Evolutionary conservation across 2,797 vertebrate genomes (phyloP).

Genomic region (Neosilurus hyrtlii): DNA sequence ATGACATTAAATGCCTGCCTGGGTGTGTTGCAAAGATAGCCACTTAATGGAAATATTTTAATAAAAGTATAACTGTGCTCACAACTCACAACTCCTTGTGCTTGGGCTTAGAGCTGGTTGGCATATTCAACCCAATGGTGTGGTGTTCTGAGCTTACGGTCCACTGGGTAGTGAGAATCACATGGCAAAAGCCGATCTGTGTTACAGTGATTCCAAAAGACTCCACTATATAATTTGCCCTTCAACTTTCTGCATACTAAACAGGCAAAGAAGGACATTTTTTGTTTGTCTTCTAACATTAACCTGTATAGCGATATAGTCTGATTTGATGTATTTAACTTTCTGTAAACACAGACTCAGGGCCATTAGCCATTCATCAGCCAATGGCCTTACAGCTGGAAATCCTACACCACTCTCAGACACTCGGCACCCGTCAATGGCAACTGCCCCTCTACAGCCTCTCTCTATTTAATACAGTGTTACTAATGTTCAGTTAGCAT

Average conservation of each 20-base stretch:
- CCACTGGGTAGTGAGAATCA: neutral
- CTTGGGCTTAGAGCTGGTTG: neutral
- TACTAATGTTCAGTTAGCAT: neutral
- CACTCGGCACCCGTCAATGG: neutral
- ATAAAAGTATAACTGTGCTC: neutral
- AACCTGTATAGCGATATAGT: neutral
- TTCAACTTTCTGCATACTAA: neutral
- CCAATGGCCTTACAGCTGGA: neutral
- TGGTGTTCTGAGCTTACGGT: neutral
- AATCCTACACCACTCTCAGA: neutral
- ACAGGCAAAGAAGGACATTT: neutral
- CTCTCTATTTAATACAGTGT: neutral
- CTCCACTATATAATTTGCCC: neutral
- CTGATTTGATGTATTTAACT: neutral
- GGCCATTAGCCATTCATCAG: neutral
- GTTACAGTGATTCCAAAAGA: conserved; percentile 3
- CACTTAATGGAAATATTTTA: too few relatives aligned
- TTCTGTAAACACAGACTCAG: neutral
- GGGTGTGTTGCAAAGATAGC: neutral
- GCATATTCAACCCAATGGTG: neutral
- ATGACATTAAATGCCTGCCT: neutral
- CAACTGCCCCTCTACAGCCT: neutral
- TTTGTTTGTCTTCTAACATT: neutral
- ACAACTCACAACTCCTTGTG: neutral
- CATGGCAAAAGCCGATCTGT: conserved; percentile 9